Conservation (phyloP, 2,888 invertebrate genomes). For the Sicus ferrugineus region DNA sequence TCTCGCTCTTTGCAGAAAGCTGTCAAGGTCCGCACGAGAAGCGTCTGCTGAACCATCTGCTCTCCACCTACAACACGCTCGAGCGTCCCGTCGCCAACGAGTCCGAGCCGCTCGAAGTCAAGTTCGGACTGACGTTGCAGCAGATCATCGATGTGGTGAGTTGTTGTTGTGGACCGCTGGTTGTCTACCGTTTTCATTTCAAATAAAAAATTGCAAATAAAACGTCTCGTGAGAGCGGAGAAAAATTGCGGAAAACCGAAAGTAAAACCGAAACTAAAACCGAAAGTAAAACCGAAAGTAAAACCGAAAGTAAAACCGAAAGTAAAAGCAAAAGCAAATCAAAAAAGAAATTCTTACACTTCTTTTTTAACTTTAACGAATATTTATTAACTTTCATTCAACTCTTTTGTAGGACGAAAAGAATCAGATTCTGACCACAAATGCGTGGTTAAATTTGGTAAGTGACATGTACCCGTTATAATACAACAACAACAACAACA, state of each 20-base stretch:
- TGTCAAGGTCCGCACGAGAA: conserved; percentile 91
- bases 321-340: conserved; percentile 16
- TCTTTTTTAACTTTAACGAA: conserved; percentile 40
- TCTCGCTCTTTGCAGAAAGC: conserved; percentile 73
- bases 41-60: conserved; percentile 82
- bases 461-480: conserved; percentile 71
- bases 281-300: conserved; percentile 36
- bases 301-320: conserved; percentile 6
- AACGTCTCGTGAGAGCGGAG: too few relatives aligned
- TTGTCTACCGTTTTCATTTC: conserved; percentile 9
- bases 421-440: conserved; percentile 98
- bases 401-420: conserved; percentile 93
- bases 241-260: conserved; percentile 25
- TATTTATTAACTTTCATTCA: conserved; percentile 48
- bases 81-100: conserved; percentile 92
- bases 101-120: conserved; percentile 88
- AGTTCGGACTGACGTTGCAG: conserved; percentile 89
- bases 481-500: conserved; percentile 21
- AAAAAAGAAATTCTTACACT: conserved; percentile 9
- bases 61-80: conserved; percentile 84
- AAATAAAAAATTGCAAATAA: conserved; percentile 32
- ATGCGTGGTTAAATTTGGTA: conserved; percentile 98
- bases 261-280: conserved; percentile 14
- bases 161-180: conserved; percentile 47
- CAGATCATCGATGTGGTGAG: conserved; percentile 96